These are phyloP conservation scores for Meloe dianella DNA, from an alignment of 2,888 invertebrate genomes.

Conservation along the genomic window DNA sequence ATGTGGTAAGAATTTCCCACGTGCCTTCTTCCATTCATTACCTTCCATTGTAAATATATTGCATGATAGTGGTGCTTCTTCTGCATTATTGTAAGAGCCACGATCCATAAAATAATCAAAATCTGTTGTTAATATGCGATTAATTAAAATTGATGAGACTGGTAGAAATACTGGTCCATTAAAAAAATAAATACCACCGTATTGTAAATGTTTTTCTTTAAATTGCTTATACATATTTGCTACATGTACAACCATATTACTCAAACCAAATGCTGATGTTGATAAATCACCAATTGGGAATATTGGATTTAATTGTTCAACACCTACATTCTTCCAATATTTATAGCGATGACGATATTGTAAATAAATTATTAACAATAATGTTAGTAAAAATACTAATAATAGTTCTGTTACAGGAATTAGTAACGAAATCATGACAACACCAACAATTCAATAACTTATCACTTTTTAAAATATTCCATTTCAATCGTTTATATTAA, in stretches of 20 bases:
- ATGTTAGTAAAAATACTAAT: slow-evolving; percentile 6
- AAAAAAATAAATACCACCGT: slow-evolving; percentile 27
- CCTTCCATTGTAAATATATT: slow-evolving; percentile 24
- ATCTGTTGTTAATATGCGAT: slow-evolving; percentile 21
- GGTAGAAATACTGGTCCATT: slow-evolving; percentile 27
- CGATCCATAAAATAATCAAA: slow-evolving; percentile 27
- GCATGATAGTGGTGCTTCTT: slow-evolving; percentile 13
- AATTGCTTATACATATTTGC: slow-evolving; percentile 19
- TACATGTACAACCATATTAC: slow-evolving; percentile 15
- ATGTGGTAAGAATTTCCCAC: slow-evolving; percentile 18
- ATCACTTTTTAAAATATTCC: too few relatives aligned
- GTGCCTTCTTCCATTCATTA: slow-evolving; percentile 15
- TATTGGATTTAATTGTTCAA: slow-evolving; percentile 13
- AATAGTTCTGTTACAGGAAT: slow-evolving; percentile 3
- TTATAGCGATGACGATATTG: slow-evolving; percentile 21
- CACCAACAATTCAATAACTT: too few relatives aligned
- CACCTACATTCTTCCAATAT: slow-evolving; percentile 25
- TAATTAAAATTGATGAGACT: slow-evolving; percentile 21
- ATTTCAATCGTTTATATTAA: too few relatives aligned
- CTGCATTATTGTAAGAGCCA: slow-evolving; percentile 14
- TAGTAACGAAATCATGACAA: too few relatives aligned
- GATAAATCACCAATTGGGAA: slow-evolving; percentile 25
- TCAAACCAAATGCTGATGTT: slow-evolving; percentile 17
- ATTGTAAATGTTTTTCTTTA: slow-evolving; percentile 16
- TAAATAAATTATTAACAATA: not conserved